Conservation (phyloP, 1,140 invertebrate species). For the Achatina immaculata region DNA sequence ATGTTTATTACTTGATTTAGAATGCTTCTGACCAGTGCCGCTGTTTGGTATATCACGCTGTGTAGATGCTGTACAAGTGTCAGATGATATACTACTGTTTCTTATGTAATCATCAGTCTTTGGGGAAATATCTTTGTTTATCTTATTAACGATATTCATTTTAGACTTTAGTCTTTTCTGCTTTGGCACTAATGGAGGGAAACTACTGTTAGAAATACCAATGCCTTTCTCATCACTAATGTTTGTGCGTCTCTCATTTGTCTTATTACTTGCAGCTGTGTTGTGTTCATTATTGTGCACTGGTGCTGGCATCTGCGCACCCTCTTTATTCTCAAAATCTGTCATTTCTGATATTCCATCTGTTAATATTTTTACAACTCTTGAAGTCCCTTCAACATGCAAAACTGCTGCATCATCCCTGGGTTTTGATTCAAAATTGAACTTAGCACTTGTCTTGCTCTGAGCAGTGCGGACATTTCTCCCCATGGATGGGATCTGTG, state of each 20-base stretch:
- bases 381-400: constrained; percentile 57
- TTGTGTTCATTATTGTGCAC: too few species aligned
- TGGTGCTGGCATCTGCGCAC: neutral
- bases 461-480: constrained; percentile 61
- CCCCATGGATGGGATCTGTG: constrained; percentile 60
- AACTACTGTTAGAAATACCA: neutral
- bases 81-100: neutral
- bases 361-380: constrained; percentile 49
- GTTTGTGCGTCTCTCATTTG: neutral
- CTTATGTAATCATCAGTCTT: neutral
- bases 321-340: constrained; percentile 26
- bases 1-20: neutral
- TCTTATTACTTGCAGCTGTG: neutral
- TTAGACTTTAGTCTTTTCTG: neutral
- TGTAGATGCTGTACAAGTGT: neutral
- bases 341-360: constrained; percentile 49
- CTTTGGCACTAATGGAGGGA: neutral
- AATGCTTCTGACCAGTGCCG: neutral
- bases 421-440: constrained; percentile 23
- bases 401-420: constrained; percentile 46
- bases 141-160: neutral
- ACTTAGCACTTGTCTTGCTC: constrained; percentile 58
- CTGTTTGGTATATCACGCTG: neutral
- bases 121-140: neutral
- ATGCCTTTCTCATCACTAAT: neutral